These are phyloP conservation scores for Xanthia icteritia DNA, from an alignment of 2,888 invertebrate species.

Conservation along the genomic window DNA sequence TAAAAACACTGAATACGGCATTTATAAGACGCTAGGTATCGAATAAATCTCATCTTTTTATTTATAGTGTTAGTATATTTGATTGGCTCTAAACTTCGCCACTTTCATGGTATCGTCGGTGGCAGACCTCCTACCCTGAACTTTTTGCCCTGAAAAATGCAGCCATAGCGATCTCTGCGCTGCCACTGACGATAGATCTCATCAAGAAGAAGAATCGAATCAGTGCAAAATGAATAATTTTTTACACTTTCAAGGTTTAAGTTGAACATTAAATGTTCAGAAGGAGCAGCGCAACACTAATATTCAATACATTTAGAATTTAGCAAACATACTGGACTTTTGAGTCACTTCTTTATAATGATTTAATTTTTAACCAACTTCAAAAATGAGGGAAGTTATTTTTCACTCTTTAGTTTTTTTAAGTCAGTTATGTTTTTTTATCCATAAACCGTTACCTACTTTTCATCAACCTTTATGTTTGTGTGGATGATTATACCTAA, in stretches of 20 bases:
- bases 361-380: no score
- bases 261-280: not conserved
- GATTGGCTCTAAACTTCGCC: no score
- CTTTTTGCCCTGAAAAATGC: not conserved
- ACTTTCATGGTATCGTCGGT: no score
- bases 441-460: not conserved
- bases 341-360: no score
- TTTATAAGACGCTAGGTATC: not conserved
- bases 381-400: no score
- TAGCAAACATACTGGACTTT: no score
- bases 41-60: not conserved
- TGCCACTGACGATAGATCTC: not conserved
- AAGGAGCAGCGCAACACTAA: not conserved
- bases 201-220: not conserved
- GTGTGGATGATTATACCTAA: not conserved
- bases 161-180: not conserved
- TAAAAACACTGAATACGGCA: no score
- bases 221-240: not conserved
- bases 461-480: not conserved
- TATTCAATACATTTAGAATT: not conserved
- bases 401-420: no score
- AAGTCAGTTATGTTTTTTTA: not conserved
- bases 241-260: not conserved
- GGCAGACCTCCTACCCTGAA: no score
- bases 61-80: no score